phyloP scores from a whole-genome alignment of 2,888 invertebrate genomes.

The Eristalis intricaria region DNA sequence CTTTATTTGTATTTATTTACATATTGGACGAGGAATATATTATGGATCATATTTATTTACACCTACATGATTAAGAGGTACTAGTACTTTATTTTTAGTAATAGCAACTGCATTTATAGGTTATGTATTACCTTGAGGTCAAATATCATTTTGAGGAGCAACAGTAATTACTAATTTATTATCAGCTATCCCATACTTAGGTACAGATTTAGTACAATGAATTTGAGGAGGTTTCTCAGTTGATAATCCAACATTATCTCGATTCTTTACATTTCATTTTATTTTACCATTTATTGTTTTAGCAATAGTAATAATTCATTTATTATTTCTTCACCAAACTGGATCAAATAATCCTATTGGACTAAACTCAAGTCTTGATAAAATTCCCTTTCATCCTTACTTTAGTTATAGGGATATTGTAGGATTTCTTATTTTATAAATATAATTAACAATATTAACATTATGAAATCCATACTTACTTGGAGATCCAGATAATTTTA shows the following conservation, averaged over 20 bases:
- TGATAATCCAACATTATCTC: slow-evolving; percentile 88
- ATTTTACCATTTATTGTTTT: slow-evolving; percentile 86
- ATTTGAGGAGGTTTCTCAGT: slow-evolving; percentile 90
- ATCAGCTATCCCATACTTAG: slow-evolving; percentile 88
- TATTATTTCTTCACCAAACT: slow-evolving; percentile 86
- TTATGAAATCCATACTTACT: slow-evolving; percentile 84
- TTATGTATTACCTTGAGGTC: slow-evolving; percentile 89
- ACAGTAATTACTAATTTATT: slow-evolving; percentile 90
- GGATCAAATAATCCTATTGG: slow-evolving; percentile 87
- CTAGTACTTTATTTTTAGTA: slow-evolving; percentile 85
- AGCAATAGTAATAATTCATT: slow-evolving; percentile 85
- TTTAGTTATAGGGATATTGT: slow-evolving; percentile 85
- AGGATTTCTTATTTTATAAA: slow-evolving; percentile 84
- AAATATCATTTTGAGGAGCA: slow-evolving; percentile 92
- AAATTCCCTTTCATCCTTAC: slow-evolving; percentile 87
- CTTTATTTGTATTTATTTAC: slow-evolving; percentile 87
- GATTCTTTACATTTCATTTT: slow-evolving; percentile 89
- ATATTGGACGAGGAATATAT: slow-evolving; percentile 86
- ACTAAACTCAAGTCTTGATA: slow-evolving; percentile 85
- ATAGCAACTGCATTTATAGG: slow-evolving; percentile 90
- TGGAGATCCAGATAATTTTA: slow-evolving; percentile 89
- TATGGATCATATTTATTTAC: slow-evolving; percentile 83
- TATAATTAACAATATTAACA: slow-evolving; percentile 83
- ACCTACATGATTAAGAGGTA: slow-evolving; percentile 85
- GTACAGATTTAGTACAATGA: slow-evolving; percentile 85